Evolutionary conservation across 2,888 invertebrate species (phyloP), one percentile per base, ranked within the genome.

Genomic region (Thysanoteuthis rhombus): DNA sequence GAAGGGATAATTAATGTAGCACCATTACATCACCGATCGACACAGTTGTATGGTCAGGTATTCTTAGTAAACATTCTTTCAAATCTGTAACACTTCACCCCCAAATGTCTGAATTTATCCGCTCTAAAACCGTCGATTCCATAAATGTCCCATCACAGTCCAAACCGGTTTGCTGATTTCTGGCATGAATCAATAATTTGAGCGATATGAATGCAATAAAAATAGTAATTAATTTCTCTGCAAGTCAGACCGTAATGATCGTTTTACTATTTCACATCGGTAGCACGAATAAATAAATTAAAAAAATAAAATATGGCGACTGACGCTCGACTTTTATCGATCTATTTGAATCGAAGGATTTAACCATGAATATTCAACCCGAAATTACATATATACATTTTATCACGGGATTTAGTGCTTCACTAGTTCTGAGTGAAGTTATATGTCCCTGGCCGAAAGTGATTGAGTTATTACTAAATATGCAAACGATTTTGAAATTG

Each of bases 181-280:
- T 75, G 16, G 75, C n/a, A 12, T 75, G 75, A n/a, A 12, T 75
- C 75, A 75, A 36, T 75, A 75, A 75, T n/a, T 5, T 75, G 10
- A 75, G n/a, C 25, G 52, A 52, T 52, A 52, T 52, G 52, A 52
- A 52, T 52, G 52, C 52, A 52, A 52, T 52, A 52, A 36, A 75
- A 75, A 75, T 75, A n/a, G n/a, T 75, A 75, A 75, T 75, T 75
- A n/a, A 75, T 75, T 75, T 75, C n/a, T 75, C 75, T n/a, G 75
- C 75, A 75, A 75, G 36, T n/a, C 4, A 75, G n/a, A 12, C 75
- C 36, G 75, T 75, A 75, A 75, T 75, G 75, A 75, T n/a, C n/a
- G 75, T 75, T 36, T n/a, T 19, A 36, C 0, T 16, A 75, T 75
- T 75, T n/a, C 75, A 36, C 58, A 58, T 58, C 28, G 58, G 32